Evolutionary conservation across 2,888 invertebrate genomes (phyloP).

Genomic region (Ptychoptera contaminata): DNA sequence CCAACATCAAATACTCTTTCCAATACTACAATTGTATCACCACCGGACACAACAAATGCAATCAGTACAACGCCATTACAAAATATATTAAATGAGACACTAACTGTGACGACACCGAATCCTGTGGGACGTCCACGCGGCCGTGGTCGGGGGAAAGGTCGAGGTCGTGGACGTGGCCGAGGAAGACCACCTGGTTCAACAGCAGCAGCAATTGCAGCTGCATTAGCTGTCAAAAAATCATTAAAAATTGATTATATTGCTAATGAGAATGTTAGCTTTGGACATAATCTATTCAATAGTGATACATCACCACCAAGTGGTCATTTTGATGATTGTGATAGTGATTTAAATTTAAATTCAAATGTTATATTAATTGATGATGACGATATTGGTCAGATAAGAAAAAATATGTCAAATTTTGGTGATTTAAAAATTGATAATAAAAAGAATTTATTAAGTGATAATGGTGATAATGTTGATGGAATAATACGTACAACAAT

Average conservation of each 20-base stretch:
- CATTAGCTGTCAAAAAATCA: no score
- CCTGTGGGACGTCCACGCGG: slow-evolving; percentile 15
- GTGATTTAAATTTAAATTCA: background rate
- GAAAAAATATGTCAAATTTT: no score
- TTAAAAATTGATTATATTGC: no score
- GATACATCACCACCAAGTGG: background rate
- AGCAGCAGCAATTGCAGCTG: slow-evolving; percentile 1
- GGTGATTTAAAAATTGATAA: no score
- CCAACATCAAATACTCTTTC: no score
- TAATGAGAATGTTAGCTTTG: no score
- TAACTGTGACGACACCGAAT: slow-evolving; percentile 20
- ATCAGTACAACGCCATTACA: no score
- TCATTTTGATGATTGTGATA: background rate
- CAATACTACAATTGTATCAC: no score
- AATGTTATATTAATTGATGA: background rate
- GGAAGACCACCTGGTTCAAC: slow-evolving; percentile 17
- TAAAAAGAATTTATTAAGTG: no score
- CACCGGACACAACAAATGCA: no score
- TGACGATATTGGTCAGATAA: background rate
- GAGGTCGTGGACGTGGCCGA: slow-evolving; percentile 25
- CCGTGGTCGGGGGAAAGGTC: slow-evolving; percentile 18
- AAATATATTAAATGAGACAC: no score
- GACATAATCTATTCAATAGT: background rate
- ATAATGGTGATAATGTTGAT: no score
- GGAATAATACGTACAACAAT: background rate